A percentile compares a stretch with the other conserved stretches of the same genome.
These are phyloP conservation scores for Dicaeum eximium DNA, from an alignment of 2,113 vertebrate species.

Conservation along the genomic window DNA sequence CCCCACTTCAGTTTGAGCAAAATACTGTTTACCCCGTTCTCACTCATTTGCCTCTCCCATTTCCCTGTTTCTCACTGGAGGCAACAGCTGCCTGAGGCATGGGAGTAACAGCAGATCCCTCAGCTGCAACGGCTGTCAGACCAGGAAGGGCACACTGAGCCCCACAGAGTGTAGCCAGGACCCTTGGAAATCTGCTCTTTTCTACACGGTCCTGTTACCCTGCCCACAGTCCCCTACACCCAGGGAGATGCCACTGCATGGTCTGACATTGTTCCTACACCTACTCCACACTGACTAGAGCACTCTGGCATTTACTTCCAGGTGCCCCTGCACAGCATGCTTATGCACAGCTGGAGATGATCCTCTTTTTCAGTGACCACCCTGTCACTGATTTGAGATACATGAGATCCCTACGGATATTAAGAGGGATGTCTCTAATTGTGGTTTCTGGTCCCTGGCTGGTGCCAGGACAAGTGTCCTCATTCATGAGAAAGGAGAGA, in stretches of 20 bases:
- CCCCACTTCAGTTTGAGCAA: neutral
- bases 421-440: neutral
- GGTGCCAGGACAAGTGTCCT: neutral
- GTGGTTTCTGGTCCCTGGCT: neutral
- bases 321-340: neutral
- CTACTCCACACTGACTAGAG: neutral
- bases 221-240: neutral
- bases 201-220: neutral
- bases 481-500: neutral
- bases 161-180: neutral
- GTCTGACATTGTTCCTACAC: neutral
- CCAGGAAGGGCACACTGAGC: accelerated
- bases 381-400: neutral
- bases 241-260: neutral
- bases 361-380: neutral
- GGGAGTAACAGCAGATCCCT: neutral
- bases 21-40: constrained; percentile 32
- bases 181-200: neutral
- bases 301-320: neutral
- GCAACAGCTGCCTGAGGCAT: neutral
- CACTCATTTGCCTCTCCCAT: constrained; percentile 8
- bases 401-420: neutral
- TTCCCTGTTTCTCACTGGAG: neutral
- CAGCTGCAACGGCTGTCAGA: neutral
- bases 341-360: neutral